Evolutionary conservation across 2,113 vertebrate genomes (phyloP).

Genomic region (Conger conger): DNA sequence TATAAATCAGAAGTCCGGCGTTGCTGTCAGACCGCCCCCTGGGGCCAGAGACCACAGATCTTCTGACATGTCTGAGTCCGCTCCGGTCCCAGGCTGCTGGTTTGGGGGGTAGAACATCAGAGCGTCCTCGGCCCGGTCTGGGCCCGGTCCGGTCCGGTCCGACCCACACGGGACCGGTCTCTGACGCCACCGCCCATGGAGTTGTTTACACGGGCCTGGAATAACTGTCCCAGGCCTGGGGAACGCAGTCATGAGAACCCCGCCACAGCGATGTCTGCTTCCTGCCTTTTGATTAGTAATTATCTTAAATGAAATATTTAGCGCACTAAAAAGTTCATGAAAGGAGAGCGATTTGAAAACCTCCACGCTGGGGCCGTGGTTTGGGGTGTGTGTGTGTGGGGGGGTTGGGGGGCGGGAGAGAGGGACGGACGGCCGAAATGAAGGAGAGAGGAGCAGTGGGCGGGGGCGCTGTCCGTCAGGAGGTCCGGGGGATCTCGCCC

Average conservation of each 20-base stretch:
- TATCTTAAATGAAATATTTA: slow-evolving; percentile 73
- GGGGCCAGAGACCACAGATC: slow-evolving; percentile 42
- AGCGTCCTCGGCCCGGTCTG: background rate
- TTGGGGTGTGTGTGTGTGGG: slow-evolving; percentile 20
- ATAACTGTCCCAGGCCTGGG: slow-evolving; percentile 42
- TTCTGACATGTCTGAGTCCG: slow-evolving; percentile 41
- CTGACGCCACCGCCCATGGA: slow-evolving; percentile 31
- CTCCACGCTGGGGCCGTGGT: background rate
- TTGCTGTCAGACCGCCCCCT: slow-evolving; percentile 32
- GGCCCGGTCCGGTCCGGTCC: background rate
- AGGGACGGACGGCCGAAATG: slow-evolving; percentile 26
- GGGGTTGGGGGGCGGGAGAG: background rate
- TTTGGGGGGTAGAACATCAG: slow-evolving; percentile 21
- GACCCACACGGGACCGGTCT: background rate
- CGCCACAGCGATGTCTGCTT: slow-evolving; percentile 68
- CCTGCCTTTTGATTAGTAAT: slow-evolving; percentile 72
- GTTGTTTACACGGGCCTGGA: slow-evolving; percentile 38
- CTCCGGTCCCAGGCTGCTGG: slow-evolving; percentile 45
- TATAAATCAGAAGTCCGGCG: slow-evolving; percentile 52
- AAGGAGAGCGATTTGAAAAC: slow-evolving; percentile 41
- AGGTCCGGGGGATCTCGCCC: slow-evolving; percentile 62
- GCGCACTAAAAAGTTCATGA: slow-evolving; percentile 74
- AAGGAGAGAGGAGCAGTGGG: background rate
- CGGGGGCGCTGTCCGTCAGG: no score
- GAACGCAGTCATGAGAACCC: slow-evolving; percentile 40